Conservation (phyloP, 1,140 invertebrate species). For the Bombus breviceps region DNA sequence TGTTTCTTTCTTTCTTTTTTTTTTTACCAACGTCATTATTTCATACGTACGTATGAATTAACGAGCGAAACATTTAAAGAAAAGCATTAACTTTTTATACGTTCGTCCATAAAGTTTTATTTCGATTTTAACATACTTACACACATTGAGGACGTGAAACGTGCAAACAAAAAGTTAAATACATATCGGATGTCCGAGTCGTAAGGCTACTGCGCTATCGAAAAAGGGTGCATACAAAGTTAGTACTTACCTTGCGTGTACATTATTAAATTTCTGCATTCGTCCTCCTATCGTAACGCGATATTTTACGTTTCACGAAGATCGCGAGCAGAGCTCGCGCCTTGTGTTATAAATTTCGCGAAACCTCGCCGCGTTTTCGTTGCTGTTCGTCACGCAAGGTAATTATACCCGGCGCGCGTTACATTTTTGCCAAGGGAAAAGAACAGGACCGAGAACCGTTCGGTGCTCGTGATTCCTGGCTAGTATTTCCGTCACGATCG, state of each 20-base stretch:
- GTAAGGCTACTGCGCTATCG: background rate
- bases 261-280: constrained; percentile 25
- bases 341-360: constrained; percentile 10
- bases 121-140: background rate
- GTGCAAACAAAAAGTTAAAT: background rate
- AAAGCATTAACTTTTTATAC: background rate
- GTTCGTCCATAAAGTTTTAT: background rate
- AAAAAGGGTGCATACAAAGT: background rate
- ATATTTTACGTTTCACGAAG: constrained; percentile 18
- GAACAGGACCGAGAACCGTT: background rate
- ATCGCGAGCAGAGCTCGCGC: background rate
- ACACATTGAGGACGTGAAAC: no score
- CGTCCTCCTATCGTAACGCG: background rate
- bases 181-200: background rate
- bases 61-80: background rate
- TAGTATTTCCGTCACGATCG: constrained; percentile 20
- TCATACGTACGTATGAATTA: background rate
- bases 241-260: background rate
- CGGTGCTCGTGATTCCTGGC: background rate
- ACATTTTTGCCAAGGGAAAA: background rate
- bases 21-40: background rate
- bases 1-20: no score
- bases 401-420: background rate
- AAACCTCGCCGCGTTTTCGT: background rate
- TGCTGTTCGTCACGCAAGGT: background rate